Percentiles rank a stretch among this genome's conserved stretches.
Conservation (phyloP, 1,140 invertebrate species). For the Ooceraea biroi region DNA sequence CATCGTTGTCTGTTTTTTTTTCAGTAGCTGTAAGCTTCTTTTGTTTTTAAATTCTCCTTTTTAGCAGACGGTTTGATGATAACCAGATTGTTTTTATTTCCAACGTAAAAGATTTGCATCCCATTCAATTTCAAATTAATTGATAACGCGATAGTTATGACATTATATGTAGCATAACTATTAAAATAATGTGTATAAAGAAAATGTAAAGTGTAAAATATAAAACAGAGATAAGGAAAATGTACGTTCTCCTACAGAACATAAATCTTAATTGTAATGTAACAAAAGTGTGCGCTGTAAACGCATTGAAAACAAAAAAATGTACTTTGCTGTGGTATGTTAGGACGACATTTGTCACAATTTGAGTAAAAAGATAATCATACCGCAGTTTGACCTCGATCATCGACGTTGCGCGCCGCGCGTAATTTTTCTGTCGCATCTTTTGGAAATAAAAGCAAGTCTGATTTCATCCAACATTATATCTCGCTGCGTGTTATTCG, state of each 20-base stretch:
- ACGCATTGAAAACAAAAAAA: not conserved
- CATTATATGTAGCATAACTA: slow-evolving; percentile 40
- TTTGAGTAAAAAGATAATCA: slow-evolving; percentile 15
- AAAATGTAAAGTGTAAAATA: slow-evolving; percentile 28
- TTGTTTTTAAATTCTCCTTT: slow-evolving; percentile 50
- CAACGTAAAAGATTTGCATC: not conserved
- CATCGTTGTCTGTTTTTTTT: slow-evolving; percentile 50
- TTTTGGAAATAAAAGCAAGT: slow-evolving; percentile 49
- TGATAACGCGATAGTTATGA: slow-evolving; percentile 37
- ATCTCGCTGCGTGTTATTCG: slow-evolving; percentile 14
- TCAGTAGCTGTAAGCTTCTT: slow-evolving; percentile 43
- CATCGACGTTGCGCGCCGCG: slow-evolving; percentile 11
- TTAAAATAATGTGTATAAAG: slow-evolving; percentile 30
- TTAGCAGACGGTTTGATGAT: slow-evolving; percentile 48
- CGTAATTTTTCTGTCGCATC: slow-evolving; percentile 4
- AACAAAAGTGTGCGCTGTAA: slow-evolving; percentile 7
- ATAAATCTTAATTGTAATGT: slow-evolving; percentile 40
- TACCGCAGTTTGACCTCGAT: slow-evolving; percentile 27
- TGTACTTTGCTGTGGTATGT: not conserved
- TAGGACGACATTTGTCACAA: slow-evolving; percentile 30
- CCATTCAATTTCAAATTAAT: slow-evolving; percentile 21
- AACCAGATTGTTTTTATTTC: slow-evolving; percentile 53
- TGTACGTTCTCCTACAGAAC: slow-evolving; percentile 23
- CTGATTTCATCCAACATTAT: slow-evolving; percentile 50
- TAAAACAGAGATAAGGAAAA: not conserved